Base-by-base conservation (phyloP, 2,888 invertebrate species). In the Microctonus aethiopoides region DNA sequence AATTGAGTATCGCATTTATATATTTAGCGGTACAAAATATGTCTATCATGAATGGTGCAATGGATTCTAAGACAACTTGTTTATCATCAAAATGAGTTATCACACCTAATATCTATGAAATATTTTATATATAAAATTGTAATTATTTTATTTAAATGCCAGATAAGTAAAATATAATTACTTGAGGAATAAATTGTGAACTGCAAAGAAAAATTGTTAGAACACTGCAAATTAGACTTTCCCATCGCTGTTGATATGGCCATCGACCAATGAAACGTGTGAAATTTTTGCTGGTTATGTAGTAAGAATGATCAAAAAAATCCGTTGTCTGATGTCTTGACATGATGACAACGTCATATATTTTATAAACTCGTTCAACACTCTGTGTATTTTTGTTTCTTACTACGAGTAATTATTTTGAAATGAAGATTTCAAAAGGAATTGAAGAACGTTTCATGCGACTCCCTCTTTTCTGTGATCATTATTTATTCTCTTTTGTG, bases 171-270 rank as follows among this genome's bases (percentile, higher is more conserved):
- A 51, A 32, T 3, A 6, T 32, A 11, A 13, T 41, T 39, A 65
- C 65, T 24, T 56, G 56, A 1, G 56, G 39, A 9, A 29, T 56
- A 0, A 26, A 13, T 41, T 65, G 65, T 6, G 26, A 5, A 1
- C n/a, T 5, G 16, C n/a, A 65, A 13, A 41, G n/a, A n/a, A 34
- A 6, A n/a, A 52, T 10, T 22, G n/a, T 54, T 1, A 24, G 1
- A 24, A 34, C 34, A 4, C 52, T 13, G 24, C 29, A 36, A 54
- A 36, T n/a, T n/a, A 32, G 4, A 34, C 22, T 65, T 24, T 67
- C 61, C n/a, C n/a, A 13, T 34, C 29, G 4, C 22, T 68, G 29
- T 26, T 74, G 74, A 57, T 72, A 71, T 20, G 74, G 74, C 74
- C 74, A 74, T 54, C 60, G 68, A 7, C 74, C 74, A 11, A 74